Base-by-base conservation (phyloP, 2,797 vertebrate species). In the Phrynocephalus forsythii region DNA sequence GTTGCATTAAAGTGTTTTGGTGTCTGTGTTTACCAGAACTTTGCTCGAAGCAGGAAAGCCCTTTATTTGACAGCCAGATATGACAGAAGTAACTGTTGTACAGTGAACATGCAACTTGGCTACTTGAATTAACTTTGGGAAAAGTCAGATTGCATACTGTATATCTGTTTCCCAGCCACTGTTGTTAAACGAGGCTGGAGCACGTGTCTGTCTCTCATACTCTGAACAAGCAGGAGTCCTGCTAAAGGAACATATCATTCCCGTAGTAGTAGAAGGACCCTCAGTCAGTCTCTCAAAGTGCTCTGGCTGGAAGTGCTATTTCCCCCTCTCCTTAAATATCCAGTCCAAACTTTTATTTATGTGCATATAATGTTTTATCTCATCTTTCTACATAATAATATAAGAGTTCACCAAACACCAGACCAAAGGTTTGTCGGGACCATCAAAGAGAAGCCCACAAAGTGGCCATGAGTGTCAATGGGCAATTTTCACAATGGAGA, bases 11-110 rank as follows among this genome's bases (percentile, higher is more conserved):
- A 92, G 87, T 73, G 5, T 92, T 93, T 95, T 0, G 3, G 85
- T 91, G 78, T 68, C 86, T 91, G 0, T 90, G 81, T 95, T 94
- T 95, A 91, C 85, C 52, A 83, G 89, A 88, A 91, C 86, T 87
- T 87, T 86, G 83, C 79, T 92, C 85, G 89, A 94, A 89, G 85
- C 75, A 76, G 24, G n/a, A 56, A 93, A 90, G 67, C 50, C n/a
- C 18, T 92, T 91, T 90, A 89, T 92, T 91, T 69, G 60, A 82
- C 0, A 92, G 52, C 80, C 60, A 85, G 69, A 90, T 93, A 72
- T 0, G 0, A 16, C 85, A 89, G 79, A 93, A 89, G 88, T 89
- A 92, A 88, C 89, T 92, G 90, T 86, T 92, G 89, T 71, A 72
- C 18, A n/a, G 26, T 85, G 88, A 69, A 16, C 76, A 79, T 13